A percentile compares a stretch with the other conserved stretches of the same genome.
phyloP scores from a whole-genome alignment of 2,797 vertebrate genomes.

The Hozukius guyotensis region DNA sequence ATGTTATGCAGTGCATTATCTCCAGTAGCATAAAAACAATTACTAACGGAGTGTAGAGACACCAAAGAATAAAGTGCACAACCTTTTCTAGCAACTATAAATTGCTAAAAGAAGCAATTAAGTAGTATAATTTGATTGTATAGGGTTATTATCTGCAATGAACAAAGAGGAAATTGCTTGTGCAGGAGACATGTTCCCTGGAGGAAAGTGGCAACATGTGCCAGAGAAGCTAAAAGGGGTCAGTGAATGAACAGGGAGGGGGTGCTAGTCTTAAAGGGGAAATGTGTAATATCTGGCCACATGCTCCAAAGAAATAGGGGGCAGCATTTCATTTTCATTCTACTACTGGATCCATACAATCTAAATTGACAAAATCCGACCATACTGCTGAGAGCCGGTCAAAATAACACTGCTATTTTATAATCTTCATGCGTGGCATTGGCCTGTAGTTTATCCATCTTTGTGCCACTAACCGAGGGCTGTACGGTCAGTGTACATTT shows the following conservation, averaged over 20 bases:
- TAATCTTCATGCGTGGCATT: neutral
- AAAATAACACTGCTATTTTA: neutral
- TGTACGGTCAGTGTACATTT: neutral
- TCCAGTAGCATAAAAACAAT: neutral
- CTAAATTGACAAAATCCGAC: neutral
- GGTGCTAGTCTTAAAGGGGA: neutral
- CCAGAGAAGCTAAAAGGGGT: slow-evolving; percentile 10
- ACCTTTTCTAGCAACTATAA: neutral
- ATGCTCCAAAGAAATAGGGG: neutral
- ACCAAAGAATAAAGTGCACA: neutral
- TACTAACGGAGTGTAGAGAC: neutral
- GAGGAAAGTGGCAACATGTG: slow-evolving; percentile 11
- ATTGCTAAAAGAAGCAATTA: neutral
- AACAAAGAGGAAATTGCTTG: slow-evolving; percentile 22
- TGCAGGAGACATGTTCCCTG: neutral
- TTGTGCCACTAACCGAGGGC: neutral
- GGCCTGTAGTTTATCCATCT: neutral
- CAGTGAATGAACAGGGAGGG: neutral
- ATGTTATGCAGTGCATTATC: neutral
- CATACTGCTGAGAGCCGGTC: neutral
- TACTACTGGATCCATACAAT: neutral
- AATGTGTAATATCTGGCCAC: neutral
- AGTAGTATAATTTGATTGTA: neutral
- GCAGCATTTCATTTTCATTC: neutral
- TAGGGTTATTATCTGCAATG: neutral